Evolutionary conservation across 2,113 vertebrate genomes (phyloP).

Genomic region (Octodon degus): DNA sequence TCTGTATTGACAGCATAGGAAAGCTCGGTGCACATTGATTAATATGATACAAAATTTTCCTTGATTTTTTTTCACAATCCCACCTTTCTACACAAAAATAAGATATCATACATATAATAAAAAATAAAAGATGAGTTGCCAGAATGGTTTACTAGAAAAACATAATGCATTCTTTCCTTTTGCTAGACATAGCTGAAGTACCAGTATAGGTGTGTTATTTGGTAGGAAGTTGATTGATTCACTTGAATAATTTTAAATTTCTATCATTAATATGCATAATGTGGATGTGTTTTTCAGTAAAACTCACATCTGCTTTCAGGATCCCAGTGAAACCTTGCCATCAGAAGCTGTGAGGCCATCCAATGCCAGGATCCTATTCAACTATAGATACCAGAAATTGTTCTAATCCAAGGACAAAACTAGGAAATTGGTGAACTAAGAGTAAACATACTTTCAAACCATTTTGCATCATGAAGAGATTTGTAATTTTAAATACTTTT

Average conservation of each 20-base stretch:
- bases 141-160: too few species aligned
- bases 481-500: not conserved
- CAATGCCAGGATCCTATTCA: not conserved
- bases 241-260: not conserved
- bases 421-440: not conserved
- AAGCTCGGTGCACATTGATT: not conserved
- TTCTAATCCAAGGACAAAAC: not conserved
- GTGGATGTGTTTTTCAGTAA: not conserved
- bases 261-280: not conserved
- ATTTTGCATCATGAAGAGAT: not conserved
- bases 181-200: not conserved
- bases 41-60: not conserved
- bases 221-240: not conserved
- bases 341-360: not conserved
- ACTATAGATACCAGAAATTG: not conserved
- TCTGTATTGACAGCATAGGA: not conserved
- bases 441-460: not conserved
- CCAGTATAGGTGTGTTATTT: not conserved
- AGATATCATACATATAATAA: not conserved
- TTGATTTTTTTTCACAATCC: not conserved
- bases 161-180: not conserved
- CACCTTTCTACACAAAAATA: not conserved
- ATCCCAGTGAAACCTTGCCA: not conserved
- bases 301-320: conserved; percentile 13
- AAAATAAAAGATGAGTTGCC: too few species aligned